phyloP scores from a whole-genome alignment of 2,797 vertebrate species.

The Pyrocephalus nanus region DNA sequence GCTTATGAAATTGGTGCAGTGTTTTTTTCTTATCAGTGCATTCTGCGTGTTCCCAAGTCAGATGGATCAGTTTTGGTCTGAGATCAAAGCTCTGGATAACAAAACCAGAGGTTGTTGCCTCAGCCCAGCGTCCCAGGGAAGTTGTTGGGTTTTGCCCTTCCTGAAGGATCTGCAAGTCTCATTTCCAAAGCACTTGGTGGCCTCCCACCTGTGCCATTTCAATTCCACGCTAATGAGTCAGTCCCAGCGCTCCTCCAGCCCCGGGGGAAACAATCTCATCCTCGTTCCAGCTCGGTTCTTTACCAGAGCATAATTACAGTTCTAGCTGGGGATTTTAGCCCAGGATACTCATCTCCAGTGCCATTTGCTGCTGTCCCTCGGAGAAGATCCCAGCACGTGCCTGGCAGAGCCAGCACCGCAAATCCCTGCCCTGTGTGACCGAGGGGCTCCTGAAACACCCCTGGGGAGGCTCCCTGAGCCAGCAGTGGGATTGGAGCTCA shows the following conservation, averaged over 20 bases:
- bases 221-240: neutral
- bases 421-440: neutral
- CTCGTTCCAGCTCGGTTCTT: neutral
- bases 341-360: neutral
- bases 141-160: neutral
- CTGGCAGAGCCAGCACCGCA: neutral
- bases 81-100: neutral
- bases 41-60: neutral
- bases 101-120: neutral
- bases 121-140: neutral
- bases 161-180: neutral
- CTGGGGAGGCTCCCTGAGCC: neutral
- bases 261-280: conserved; percentile 1
- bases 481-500: neutral
- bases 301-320: neutral
- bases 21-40: neutral
- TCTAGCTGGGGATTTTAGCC: neutral
- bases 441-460: fast-evolving
- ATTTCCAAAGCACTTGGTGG: neutral
- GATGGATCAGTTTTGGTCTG: fast-evolving
- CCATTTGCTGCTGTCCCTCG: neutral
- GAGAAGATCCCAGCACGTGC: neutral
- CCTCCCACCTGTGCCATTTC: neutral
- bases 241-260: neutral
- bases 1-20: neutral